Evolutionary conservation across 1,140 invertebrate species (phyloP).

Genomic region (Conus betulinus): DNA sequence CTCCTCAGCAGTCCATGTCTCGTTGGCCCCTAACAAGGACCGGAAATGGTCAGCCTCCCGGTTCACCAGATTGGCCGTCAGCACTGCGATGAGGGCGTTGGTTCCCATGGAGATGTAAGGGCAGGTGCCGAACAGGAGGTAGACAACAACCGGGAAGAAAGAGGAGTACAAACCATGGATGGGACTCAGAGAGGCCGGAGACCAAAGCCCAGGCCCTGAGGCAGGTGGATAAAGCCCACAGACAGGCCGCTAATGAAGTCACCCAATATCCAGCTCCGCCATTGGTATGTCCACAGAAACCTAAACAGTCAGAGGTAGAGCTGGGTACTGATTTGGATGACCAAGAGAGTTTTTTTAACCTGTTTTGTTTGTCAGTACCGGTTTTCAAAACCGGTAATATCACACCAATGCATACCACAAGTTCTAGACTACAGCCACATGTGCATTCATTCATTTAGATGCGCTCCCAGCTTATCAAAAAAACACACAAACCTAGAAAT

Average conservation of each 20-base stretch:
- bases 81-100: conserved; percentile 59
- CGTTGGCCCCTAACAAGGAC: neutral
- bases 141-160: conserved; percentile 66
- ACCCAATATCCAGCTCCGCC: conserved; percentile 58
- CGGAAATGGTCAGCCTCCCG: conserved; percentile 33
- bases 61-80: conserved; percentile 54
- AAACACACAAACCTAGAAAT: too few relatives aligned
- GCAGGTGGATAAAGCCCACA: conserved; percentile 94
- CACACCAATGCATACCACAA: too few relatives aligned
- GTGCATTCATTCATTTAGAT: neutral
- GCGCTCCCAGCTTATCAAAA: too few relatives aligned
- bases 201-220: conserved; percentile 85
- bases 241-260: conserved; percentile 83
- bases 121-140: conserved; percentile 68
- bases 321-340: neutral
- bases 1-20: conserved; percentile 24
- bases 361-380: neutral
- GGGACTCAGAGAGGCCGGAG: conserved; percentile 70
- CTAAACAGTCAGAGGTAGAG: neutral
- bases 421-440: neutral
- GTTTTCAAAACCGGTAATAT: neutral
- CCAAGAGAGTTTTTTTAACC: neutral
- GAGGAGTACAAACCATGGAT: conserved; percentile 67
- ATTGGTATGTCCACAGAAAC: conserved; percentile 60
- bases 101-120: conserved; percentile 66